These are phyloP conservation scores for Gandaritis pyraliata DNA, from an alignment of 2,888 invertebrate species.

Conservation along the genomic window DNA sequence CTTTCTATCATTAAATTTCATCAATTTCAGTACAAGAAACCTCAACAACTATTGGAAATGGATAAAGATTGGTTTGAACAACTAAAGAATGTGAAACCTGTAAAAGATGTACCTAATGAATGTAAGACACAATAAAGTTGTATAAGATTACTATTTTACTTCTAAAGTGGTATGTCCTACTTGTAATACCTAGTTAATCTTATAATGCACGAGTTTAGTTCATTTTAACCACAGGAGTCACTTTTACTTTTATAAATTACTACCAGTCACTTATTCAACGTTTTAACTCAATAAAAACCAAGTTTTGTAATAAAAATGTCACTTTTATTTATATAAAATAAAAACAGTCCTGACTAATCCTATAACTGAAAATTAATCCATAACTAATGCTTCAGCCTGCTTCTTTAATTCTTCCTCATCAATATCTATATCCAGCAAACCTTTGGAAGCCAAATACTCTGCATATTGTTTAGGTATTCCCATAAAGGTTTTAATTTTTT, in stretches of 20 bases:
- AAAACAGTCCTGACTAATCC: constrained; percentile 54
- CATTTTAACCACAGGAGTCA: no score
- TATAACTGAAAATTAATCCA: constrained; percentile 60
- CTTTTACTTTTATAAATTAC: no score
- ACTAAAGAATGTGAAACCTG: constrained; percentile 69
- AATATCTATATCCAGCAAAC: constrained; percentile 75
- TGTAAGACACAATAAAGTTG: constrained; percentile 71
- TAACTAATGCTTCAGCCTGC: constrained; percentile 67
- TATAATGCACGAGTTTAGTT: no score
- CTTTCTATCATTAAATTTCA: constrained; percentile 5
- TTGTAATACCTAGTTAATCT: no score
- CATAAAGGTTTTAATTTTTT: constrained; percentile 93
- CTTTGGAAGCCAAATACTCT: constrained; percentile 85
- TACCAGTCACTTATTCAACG: no score
- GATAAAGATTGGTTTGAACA: constrained; percentile 86
- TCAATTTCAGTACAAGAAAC: constrained; percentile 89
- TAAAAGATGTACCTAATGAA: constrained; percentile 75
- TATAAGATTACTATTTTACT: neutral
- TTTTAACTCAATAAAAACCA: no score
- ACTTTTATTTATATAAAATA: no score
- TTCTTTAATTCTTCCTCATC: constrained; percentile 78
- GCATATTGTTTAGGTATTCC: constrained; percentile 92
- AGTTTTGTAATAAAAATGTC: no score
- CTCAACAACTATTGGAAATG: constrained; percentile 87
- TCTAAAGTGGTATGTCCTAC: no score